Base-by-base conservation (phyloP, 2,888 invertebrate species). In the Leptarthrus brevirostris region DNA sequence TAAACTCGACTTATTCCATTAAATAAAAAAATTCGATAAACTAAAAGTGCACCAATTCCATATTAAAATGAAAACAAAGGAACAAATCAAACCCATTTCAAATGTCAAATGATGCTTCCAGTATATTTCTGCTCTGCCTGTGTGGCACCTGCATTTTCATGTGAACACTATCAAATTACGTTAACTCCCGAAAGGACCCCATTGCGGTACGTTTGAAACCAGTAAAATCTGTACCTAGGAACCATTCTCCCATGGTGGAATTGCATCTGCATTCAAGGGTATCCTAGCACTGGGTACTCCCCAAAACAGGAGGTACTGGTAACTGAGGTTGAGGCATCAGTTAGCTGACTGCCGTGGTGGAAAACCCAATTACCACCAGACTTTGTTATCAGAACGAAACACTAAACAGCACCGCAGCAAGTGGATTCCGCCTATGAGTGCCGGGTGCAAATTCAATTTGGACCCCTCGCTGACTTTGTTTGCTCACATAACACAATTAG, bases 401-500 rank as follows among this genome's bases (percentile, higher is more conserved):
- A 69, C 69, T 69, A 69, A 69, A 69, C 69, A 69, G 69, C 52
- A 69, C 69, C 69, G 22, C 69, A 52, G 69, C 69, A 69, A 61
- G 34, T 69, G 30, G 69, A 69, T 52, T 30, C 36, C 52, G 69
- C 69, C 69, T 69, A 69, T 69, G 69, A 52, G 69, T 30, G 69
- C 52, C 52, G 52, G 69, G 69, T 69, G 69, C 52, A 69, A 69
- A 69, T 69, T 69, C 30, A 69, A 69, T 69, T 69, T 69, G 69
- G 69, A 22, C 24, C 69, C 69, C 69, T 52, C 69, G 52, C 69
- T 69, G 69, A 69, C 49, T 69, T 69, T 69, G 69, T 69, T 69
- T 69, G 69, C 69, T 69, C 69, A 52, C 69, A 69, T 69, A 69
- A 69, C 69, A 49, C 69, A 69, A 69, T 69, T 69, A 69, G 52